Conservation (phyloP, 2,888 invertebrate species). For the Acleris holmiana region DNA sequence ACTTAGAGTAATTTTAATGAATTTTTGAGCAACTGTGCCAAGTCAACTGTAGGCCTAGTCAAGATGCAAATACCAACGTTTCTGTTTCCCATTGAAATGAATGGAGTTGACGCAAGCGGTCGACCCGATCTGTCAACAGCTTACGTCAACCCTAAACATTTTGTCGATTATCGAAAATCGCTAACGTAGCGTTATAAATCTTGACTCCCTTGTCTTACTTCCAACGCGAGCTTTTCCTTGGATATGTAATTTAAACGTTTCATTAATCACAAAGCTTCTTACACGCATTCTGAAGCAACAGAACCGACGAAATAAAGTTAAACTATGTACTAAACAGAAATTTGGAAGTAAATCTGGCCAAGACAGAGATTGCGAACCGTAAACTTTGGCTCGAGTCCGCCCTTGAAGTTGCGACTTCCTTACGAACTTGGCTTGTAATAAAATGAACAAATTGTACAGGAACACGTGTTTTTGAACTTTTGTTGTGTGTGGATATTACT, state of each 20-base stretch:
- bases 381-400: conserved; percentile 19
- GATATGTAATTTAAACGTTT: neutral
- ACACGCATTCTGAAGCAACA: conserved; percentile 1
- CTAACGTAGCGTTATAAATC: too few species aligned
- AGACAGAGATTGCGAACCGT: conserved; percentile 16
- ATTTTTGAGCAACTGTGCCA: too few species aligned
- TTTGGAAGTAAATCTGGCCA: conserved; percentile 27
- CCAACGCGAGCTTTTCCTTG: too few species aligned
- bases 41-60: too few species aligned
- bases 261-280: neutral
- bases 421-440: conserved; percentile 2
- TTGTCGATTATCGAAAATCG: too few species aligned
- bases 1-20: too few species aligned
- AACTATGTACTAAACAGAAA: conserved; percentile 21
- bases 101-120: too few species aligned
- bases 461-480: conserved; percentile 24
- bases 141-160: too few species aligned
- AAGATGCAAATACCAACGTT: too few species aligned
- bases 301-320: conserved; percentile 12
- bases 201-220: too few species aligned
- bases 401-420: conserved; percentile 2
- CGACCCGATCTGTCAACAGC: too few species aligned
- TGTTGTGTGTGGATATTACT: neutral
- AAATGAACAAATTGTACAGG: conserved; percentile 7
- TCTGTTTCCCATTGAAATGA: too few species aligned